These are phyloP conservation scores for Paralichthys olivaceus DNA, from an alignment of 2,113 vertebrate species.

Conservation along the genomic window DNA sequence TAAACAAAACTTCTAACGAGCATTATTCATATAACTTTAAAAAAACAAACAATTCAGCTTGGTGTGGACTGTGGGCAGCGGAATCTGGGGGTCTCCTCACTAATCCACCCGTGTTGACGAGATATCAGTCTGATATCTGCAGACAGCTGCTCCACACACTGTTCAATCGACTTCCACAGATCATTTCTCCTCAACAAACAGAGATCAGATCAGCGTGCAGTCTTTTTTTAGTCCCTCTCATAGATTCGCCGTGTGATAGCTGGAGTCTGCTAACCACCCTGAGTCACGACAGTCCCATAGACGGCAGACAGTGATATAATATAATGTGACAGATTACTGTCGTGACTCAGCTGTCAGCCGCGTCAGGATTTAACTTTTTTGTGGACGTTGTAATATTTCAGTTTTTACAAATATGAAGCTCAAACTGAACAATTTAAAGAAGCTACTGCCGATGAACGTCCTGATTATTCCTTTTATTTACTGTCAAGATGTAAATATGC, in stretches of 20 bases:
- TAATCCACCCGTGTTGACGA: background rate
- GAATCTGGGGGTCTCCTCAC: background rate
- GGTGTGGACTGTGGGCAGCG: background rate
- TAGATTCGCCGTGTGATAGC: background rate
- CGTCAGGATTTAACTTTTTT: background rate
- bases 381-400: background rate
- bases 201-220: background rate
- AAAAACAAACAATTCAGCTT: background rate
- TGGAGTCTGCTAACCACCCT: background rate
- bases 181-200: background rate
- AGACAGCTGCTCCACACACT: background rate
- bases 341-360: background rate
- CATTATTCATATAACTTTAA: too few relatives aligned
- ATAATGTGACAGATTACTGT: background rate
- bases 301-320: background rate
- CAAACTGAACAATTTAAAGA: background rate
- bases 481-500: background rate
- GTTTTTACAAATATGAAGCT: background rate
- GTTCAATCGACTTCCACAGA: background rate
- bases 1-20: too few relatives aligned
- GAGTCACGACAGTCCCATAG: background rate
- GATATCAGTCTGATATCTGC: background rate
- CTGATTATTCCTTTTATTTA: background rate
- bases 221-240: background rate
- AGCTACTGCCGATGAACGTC: background rate